These are phyloP conservation scores for Monopterus albus DNA, from an alignment of 2,113 vertebrate genomes.

Conservation along the genomic window DNA sequence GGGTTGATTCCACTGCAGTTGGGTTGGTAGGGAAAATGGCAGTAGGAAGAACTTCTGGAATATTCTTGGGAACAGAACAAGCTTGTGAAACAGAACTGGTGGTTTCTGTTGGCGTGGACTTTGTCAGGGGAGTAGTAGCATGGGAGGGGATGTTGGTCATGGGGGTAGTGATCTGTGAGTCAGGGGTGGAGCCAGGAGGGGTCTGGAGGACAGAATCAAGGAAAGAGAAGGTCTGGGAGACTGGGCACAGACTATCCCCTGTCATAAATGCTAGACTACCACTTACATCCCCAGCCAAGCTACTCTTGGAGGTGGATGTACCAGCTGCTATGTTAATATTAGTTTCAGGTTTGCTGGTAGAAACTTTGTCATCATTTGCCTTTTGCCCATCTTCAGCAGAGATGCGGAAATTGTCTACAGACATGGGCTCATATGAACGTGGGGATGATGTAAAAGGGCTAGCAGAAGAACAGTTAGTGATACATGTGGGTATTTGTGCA, in stretches of 20 bases:
- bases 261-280: slow-evolving; percentile 61
- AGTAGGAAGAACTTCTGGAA: slow-evolving; percentile 29
- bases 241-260: slow-evolving; percentile 76
- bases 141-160: slow-evolving; percentile 65
- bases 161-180: slow-evolving; percentile 69
- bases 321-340: neutral
- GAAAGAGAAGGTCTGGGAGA: slow-evolving; percentile 81
- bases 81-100: slow-evolving; percentile 17
- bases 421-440: slow-evolving; percentile 68
- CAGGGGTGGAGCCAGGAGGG: slow-evolving; percentile 67
- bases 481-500: slow-evolving; percentile 54
- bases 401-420: slow-evolving; percentile 50
- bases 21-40: slow-evolving; percentile 29
- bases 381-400: slow-evolving; percentile 42
- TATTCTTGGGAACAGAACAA: slow-evolving; percentile 24
- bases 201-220: slow-evolving; percentile 81
- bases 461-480: slow-evolving; percentile 53
- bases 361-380: slow-evolving; percentile 22
- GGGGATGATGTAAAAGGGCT: slow-evolving; percentile 28
- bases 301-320: slow-evolving; percentile 11
- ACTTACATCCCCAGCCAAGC: slow-evolving; percentile 34
- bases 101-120: slow-evolving; percentile 39
- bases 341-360: slow-evolving; percentile 36
- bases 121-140: slow-evolving; percentile 33
- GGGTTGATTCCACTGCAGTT: slow-evolving; percentile 52